Percentiles rank a stretch among this genome's conserved stretches.
Evolutionary conservation across 1,140 invertebrate genomes (phyloP).

Genomic region (Melanaphis sacchari): DNA sequence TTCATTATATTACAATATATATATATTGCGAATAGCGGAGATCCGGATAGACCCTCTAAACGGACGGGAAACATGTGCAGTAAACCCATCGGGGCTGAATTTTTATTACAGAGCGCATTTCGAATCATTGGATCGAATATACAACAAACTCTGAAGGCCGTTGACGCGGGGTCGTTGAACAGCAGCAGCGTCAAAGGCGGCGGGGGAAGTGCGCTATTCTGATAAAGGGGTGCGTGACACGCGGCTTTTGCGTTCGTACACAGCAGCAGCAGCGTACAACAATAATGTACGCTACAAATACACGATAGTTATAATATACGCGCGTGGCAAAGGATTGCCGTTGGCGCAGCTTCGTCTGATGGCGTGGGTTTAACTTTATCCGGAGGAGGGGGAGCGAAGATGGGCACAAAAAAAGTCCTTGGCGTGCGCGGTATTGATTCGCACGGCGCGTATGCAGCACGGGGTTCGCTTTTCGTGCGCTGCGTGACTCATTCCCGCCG

Average conservation of each 20-base stretch:
- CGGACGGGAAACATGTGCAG: not conserved
- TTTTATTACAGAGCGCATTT: not conserved
- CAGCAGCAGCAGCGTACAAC: not conserved
- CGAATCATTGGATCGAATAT: not conserved
- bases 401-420: constrained; percentile 13
- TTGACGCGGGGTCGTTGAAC: constrained; percentile 20
- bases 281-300: not conserved
- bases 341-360: too few relatives aligned
- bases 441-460: not conserved
- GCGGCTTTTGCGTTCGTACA: not conserved
- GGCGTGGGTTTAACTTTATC: not conserved
- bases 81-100: not conserved
- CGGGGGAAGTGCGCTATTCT: not conserved
- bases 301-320: too few relatives aligned
- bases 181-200: not conserved
- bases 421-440: constrained; percentile 29
- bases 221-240: not conserved
- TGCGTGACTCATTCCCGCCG: constrained; percentile 36
- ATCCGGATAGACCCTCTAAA: not conserved
- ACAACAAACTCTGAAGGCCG: not conserved
- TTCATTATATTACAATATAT: not conserved
- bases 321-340: not conserved
- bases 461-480: not conserved
- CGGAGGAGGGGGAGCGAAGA: too few relatives aligned
- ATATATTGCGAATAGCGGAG: not conserved